A percentile compares a stretch with the other conserved stretches of the same genome.
Evolutionary conservation across 2,797 vertebrate species (phyloP).

Genomic region (Ceyx erithaca): DNA sequence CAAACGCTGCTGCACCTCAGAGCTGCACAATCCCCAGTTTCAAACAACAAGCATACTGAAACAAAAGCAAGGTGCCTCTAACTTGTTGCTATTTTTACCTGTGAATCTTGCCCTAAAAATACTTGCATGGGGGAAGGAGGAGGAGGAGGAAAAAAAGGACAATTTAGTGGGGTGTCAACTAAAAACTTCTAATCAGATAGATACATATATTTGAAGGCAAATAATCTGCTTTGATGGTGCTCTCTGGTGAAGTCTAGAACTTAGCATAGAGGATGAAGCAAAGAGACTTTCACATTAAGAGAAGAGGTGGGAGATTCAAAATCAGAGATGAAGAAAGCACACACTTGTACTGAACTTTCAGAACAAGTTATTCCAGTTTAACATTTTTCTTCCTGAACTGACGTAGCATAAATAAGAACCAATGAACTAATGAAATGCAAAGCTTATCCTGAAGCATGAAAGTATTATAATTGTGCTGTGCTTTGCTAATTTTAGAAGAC

Average conservation of each 20-base stretch:
- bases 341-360: conserved; percentile 56
- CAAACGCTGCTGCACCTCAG: fast-evolving
- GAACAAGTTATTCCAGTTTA: conserved; percentile 72
- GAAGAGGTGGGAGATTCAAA: conserved; percentile 40
- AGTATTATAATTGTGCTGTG: conserved; percentile 64
- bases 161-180: conserved; percentile 29
- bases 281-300: conserved; percentile 14
- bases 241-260: not conserved
- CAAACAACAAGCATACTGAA: fast-evolving
- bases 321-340: conserved; percentile 45
- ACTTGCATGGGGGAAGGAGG: not conserved
- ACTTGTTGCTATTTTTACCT: conserved; percentile 55
- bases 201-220: conserved; percentile 27
- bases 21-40: not conserved
- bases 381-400: conserved; percentile 62
- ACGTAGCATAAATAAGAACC: conserved; percentile 50
- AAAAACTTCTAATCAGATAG: conserved; percentile 34
- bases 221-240: conserved; percentile 26
- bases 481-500: conserved; percentile 67
- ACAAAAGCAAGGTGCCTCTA: not conserved
- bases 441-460: conserved; percentile 61
- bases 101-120: conserved; percentile 50
- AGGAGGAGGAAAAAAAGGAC: not conserved
- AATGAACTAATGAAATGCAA: conserved; percentile 66
- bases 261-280: not conserved